Evolutionary conservation across 2,888 invertebrate genomes (phyloP).

Genomic region (Pedicia rivosa): DNA sequence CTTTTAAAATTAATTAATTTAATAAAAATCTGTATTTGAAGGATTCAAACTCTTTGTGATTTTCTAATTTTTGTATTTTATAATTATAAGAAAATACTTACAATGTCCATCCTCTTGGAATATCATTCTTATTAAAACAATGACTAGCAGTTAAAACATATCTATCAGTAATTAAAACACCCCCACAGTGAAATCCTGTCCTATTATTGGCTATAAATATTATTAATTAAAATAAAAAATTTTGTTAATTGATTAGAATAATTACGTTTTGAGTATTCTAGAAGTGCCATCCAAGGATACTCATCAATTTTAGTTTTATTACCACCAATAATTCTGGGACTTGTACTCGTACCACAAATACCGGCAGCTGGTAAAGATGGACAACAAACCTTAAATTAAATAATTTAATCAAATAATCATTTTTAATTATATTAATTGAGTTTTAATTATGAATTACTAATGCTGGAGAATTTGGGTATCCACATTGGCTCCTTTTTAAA

Average conservation of each 20-base stretch:
- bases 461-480: neutral
- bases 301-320: constrained; percentile 36
- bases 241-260: neutral
- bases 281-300: constrained; percentile 28
- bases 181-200: constrained; percentile 44
- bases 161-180: constrained; percentile 8
- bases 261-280: constrained; percentile 25
- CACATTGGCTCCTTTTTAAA: constrained; percentile 4
- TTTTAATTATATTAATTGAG: neutral
- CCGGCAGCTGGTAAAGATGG: constrained; percentile 4
- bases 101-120: constrained; percentile 6
- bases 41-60: too few relatives aligned
- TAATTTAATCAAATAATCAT: neutral
- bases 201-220: constrained; percentile 32
- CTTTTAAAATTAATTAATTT: too few relatives aligned
- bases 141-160: constrained; percentile 10
- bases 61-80: too few relatives aligned
- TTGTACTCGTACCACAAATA: constrained; percentile 7
- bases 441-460: neutral
- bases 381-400: constrained; percentile 3
- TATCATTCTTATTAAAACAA: constrained; percentile 39
- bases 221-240: neutral
- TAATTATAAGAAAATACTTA: neutral
- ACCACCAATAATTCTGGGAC: constrained; percentile 39
- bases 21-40: too few relatives aligned